phyloP scores from a whole-genome alignment of 2,113 vertebrate species.

The Protobothrops flavoviridis region DNA sequence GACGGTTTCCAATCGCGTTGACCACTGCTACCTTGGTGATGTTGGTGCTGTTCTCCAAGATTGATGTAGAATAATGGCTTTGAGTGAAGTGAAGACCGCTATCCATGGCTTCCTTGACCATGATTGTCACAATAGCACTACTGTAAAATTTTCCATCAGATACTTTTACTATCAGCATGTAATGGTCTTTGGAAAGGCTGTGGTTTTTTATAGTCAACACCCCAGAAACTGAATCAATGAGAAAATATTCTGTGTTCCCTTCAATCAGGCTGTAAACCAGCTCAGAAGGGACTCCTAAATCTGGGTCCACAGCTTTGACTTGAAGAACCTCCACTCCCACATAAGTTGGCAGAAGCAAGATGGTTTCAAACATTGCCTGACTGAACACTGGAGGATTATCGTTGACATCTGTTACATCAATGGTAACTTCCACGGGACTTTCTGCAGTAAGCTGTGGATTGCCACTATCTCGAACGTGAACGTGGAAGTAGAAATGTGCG shows the following conservation, averaged over 20 bases:
- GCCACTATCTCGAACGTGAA: conserved; percentile 92
- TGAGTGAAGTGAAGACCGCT: conserved; percentile 91
- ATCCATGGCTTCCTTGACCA: conserved; percentile 88
- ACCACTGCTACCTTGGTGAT: conserved; percentile 91
- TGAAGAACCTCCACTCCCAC: conserved; percentile 89
- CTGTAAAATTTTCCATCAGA: conserved; percentile 94
- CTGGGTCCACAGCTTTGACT: conserved; percentile 88
- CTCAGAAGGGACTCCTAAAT: conserved; percentile 83
- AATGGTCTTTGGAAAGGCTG: conserved; percentile 89
- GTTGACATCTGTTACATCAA: conserved; percentile 92
- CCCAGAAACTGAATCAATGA: conserved; percentile 82
- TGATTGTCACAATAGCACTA: conserved; percentile 82
- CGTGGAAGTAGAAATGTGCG: conserved; percentile 87
- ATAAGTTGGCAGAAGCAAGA: conserved; percentile 90
- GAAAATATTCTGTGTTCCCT: conserved; percentile 83
- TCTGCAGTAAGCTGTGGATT: conserved; percentile 90
- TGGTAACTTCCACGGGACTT: conserved; percentile 86
- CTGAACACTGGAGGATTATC: conserved; percentile 91
- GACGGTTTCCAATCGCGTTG: conserved; percentile 88
- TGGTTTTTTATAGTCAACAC: conserved; percentile 87
- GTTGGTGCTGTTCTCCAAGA: conserved; percentile 88
- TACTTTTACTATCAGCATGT: conserved; percentile 84
- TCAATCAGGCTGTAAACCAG: conserved; percentile 87
- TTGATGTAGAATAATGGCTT: conserved; percentile 84
- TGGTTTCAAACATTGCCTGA: conserved; percentile 85